A percentile compares a stretch with the other conserved stretches of the same genome.
phyloP scores from a whole-genome alignment of 2,113 vertebrate genomes.

The Oncorhynchus kisutch region DNA sequence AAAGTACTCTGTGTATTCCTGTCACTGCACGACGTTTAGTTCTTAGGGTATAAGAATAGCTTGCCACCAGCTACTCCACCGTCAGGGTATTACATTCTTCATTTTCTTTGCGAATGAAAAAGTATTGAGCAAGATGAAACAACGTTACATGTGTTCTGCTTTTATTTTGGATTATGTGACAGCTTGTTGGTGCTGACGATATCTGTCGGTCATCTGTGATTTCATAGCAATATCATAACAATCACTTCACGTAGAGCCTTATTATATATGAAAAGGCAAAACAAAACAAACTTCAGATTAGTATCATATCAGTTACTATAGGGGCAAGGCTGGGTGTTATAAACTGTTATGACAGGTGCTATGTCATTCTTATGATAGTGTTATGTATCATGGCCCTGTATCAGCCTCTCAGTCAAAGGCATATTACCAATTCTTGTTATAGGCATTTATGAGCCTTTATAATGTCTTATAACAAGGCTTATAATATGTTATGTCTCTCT shows the following conservation, averaged over 20 bases:
- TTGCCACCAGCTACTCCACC: slow-evolving; percentile 30
- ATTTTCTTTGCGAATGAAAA: slow-evolving; percentile 39
- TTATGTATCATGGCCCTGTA: background rate
- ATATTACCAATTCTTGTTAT: too few relatives aligned
- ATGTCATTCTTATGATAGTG: background rate
- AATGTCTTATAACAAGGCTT: too few relatives aligned
- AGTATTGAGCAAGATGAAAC: slow-evolving; percentile 31
- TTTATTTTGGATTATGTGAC: slow-evolving; percentile 28
- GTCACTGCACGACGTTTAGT: slow-evolving; percentile 42
- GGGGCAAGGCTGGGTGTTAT: background rate
- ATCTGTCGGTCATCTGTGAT: background rate
- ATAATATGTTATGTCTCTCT: too few relatives aligned
- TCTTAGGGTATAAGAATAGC: slow-evolving; percentile 59
- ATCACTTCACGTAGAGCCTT: background rate
- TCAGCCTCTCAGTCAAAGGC: too few relatives aligned
- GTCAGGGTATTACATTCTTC: slow-evolving; percentile 54
- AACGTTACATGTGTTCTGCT: background rate
- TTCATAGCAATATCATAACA: background rate
- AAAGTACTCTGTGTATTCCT: background rate
- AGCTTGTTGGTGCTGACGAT: background rate
- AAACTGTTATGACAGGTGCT: background rate
- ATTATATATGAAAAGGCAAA: background rate
- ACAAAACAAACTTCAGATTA: background rate
- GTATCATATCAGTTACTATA: background rate
- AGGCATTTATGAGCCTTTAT: too few relatives aligned